A percentile compares a stretch with the other conserved stretches of the same genome.
Evolutionary conservation across 2,113 vertebrate genomes (phyloP).

Genomic region (Hemiscyllium ocellatum): DNA sequence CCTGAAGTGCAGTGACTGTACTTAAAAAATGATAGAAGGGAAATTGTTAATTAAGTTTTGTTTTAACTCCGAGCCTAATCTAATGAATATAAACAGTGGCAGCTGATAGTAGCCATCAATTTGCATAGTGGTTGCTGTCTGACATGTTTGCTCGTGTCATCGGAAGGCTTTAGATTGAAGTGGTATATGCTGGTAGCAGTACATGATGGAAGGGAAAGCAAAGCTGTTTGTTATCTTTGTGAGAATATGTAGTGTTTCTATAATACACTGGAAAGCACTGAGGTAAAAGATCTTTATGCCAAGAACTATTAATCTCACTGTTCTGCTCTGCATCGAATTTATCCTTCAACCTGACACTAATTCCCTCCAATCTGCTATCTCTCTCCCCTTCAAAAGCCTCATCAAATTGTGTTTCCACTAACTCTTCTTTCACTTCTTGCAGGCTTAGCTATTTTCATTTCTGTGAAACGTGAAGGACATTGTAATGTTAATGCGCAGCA

Average conservation of each 20-base stretch:
- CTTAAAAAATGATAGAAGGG: not conserved
- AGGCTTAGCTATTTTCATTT: not conserved
- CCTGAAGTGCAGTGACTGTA: not conserved
- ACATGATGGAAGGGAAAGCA: not conserved
- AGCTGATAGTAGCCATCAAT: not conserved
- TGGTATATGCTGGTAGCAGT: not conserved
- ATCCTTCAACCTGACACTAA: not conserved
- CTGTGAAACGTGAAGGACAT: not conserved
- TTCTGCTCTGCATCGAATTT: not conserved
- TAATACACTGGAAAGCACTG: not conserved
- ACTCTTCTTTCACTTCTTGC: not conserved
- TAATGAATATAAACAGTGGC: not conserved
- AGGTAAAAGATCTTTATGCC: not conserved
- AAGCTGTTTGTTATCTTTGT: not conserved
- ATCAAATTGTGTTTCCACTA: not conserved
- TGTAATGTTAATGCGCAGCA: not conserved
- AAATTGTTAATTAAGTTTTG: not conserved
- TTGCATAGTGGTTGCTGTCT: not conserved
- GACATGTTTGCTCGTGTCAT: not conserved
- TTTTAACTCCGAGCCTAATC: not conserved
- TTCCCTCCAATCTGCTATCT: not conserved
- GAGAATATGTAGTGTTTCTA: not conserved
- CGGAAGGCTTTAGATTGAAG: not conserved
- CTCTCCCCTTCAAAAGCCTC: not conserved
- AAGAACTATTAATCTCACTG: slow-evolving; percentile 10